A percentile compares a stretch with the other conserved stretches of the same genome.
These are phyloP conservation scores for Hydrolagus colliei DNA, from an alignment of 2,797 vertebrate genomes.

Conservation along the genomic window DNA sequence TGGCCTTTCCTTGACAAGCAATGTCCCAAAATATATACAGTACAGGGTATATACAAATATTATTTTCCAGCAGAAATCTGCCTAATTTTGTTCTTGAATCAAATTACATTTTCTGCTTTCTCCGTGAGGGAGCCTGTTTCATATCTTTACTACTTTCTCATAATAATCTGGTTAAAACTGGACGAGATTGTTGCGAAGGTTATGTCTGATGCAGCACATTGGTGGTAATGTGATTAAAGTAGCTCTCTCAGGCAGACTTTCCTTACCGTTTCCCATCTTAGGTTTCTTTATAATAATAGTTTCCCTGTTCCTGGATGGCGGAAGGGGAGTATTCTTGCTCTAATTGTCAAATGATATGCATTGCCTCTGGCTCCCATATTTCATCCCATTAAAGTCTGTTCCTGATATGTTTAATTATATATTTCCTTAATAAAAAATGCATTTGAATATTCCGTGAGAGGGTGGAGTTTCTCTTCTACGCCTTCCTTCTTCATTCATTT, in stretches of 20 bases:
- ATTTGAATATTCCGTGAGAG: background rate
- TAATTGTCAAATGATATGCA: constrained; percentile 53
- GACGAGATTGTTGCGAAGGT: background rate
- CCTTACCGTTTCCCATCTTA: constrained; percentile 63
- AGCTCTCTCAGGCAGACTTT: constrained; percentile 35
- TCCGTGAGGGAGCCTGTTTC: no score
- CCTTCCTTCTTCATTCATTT: background rate
- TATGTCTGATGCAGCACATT: background rate
- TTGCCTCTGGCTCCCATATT: constrained; percentile 45
- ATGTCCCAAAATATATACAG: no score
- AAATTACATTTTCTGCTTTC: no score
- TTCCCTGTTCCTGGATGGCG: constrained; percentile 73
- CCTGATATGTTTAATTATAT: constrained; percentile 29
- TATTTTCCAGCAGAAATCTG: no score
- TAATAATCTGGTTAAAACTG: background rate
- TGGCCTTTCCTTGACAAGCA: no score
- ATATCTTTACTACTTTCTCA: background rate
- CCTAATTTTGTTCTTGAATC: no score
- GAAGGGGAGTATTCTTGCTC: constrained; percentile 79
- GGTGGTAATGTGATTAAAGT: background rate
- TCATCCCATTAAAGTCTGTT: constrained; percentile 33
- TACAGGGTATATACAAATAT: no score
- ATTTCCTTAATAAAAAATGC: constrained; percentile 39
- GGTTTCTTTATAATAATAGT: constrained; percentile 67
- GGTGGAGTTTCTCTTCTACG: background rate